Evolutionary conservation across 1,140 invertebrate species (phyloP).

Genomic region (Lineus longissimus): DNA sequence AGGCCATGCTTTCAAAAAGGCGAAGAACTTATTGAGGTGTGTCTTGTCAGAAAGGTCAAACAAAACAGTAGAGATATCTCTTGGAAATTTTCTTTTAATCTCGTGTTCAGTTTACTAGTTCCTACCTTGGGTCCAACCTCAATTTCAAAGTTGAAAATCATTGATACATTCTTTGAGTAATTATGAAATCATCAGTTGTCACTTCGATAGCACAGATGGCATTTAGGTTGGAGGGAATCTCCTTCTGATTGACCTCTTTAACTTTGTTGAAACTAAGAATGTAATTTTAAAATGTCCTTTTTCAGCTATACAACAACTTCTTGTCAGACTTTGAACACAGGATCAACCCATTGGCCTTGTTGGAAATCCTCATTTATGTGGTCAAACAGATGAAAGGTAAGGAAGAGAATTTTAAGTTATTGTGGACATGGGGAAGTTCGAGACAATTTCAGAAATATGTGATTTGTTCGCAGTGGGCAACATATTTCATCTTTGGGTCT

Average conservation of each 20-base stretch:
- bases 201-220: too few relatives aligned
- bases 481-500: neutral
- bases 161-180: too few relatives aligned
- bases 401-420: slow-evolving; percentile 6
- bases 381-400: slow-evolving; percentile 68
- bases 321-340: slow-evolving; percentile 91
- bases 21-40: slow-evolving; percentile 64
- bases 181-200: too few relatives aligned
- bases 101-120: neutral
- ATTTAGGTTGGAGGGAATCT: too few relatives aligned
- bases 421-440: too few relatives aligned
- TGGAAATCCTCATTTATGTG: slow-evolving; percentile 80
- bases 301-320: slow-evolving; percentile 88
- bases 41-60: neutral
- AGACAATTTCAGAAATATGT: too few relatives aligned
- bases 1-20: slow-evolving; percentile 72
- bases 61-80: neutral
- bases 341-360: slow-evolving; percentile 86
- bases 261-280: too few relatives aligned
- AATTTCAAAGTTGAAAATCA: too few relatives aligned
- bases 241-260: too few relatives aligned
- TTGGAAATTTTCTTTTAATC: neutral
- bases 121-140: too few relatives aligned
- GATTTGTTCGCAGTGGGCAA: too few relatives aligned
- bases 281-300: too few relatives aligned